A percentile compares a stretch with the other conserved stretches of the same genome.
These are phyloP conservation scores for Cavia aperea DNA, from an alignment of 2,113 vertebrate species.

Conservation along the genomic window DNA sequence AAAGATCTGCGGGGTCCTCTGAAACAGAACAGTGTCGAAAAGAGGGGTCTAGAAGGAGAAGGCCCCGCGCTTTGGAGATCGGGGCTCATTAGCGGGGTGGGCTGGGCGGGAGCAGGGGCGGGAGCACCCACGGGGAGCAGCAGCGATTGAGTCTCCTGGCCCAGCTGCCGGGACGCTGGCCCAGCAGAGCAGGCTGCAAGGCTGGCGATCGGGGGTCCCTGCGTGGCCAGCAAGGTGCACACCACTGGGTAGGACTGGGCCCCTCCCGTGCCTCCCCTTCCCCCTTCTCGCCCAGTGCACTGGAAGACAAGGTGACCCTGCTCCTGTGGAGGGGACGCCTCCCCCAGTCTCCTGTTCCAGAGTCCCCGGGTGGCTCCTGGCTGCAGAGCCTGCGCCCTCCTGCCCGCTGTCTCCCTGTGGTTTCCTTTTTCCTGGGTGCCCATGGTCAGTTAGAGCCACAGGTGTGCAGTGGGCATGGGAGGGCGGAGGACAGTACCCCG, in stretches of 20 bases:
- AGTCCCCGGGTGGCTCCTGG: neutral
- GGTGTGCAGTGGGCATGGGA: neutral
- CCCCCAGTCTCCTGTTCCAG: neutral
- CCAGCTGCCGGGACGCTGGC: neutral
- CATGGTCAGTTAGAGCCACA: neutral
- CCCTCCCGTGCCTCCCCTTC: rapidly evolving
- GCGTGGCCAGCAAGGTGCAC: neutral
- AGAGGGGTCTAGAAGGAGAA: neutral
- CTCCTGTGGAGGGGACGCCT: neutral
- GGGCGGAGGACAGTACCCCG: neutral
- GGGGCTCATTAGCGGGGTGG: neutral
- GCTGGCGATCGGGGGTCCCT: no score
- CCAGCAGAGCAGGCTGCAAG: neutral
- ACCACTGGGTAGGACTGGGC: neutral
- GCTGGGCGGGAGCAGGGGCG: neutral
- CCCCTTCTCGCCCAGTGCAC: neutral
- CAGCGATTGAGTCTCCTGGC: neutral
- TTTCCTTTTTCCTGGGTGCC: neutral
- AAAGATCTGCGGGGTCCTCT: conserved; percentile 17
- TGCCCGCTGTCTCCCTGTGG: rapidly evolving
- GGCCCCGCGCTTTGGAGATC: neutral
- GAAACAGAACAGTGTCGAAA: neutral
- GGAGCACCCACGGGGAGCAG: neutral
- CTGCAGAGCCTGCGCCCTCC: neutral
- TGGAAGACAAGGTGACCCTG: neutral